Evolutionary conservation across 2,797 vertebrate species (phyloP), one percentile per base, ranked within the genome.

Genomic region (Thaleichthys pacificus): DNA sequence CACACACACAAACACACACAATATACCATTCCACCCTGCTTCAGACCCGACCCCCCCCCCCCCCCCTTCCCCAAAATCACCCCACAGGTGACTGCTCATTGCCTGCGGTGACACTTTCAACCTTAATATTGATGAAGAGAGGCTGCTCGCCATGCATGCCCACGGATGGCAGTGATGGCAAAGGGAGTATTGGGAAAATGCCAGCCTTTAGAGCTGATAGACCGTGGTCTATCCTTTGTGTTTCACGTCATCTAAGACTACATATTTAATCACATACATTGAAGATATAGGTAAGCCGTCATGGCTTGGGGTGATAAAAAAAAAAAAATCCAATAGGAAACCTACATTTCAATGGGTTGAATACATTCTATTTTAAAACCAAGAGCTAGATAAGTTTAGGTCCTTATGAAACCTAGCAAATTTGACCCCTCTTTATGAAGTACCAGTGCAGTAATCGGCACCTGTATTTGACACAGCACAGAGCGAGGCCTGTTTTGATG

Each of bases 121-220:
- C 72, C 76, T 84, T 74, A 78, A 66, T 80, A 76, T 85, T 88
- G 73, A 82, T 74, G 65, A 76, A 47, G 61, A 51, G 49, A 51
- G 49, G 17, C 49, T 19, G 75, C 65, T 79, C 69, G 38, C 73
- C 66, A 58, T 73, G 60, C 35, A 19, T 68, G 69, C 67, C 77
- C 74, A 68, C 82, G 57, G 69, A 73, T 42, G 69, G 73, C 72
- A 72, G 72, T 32, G 26, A 21, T 17, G 72, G 42, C 58, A 68
- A 62, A 66, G 67, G 68, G 76, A 57, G 19, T 17, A 47, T n/a
- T 73, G 79, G 69, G 42, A 64, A 70, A 42, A 28, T 2, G 83
- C 83, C 79, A 76, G 68, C 54, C 62, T 72, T 71, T 70, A 66
- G 9, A 19, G 35, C 35, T 47, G 9, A 24, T 14, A 5, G 24